Percentiles rank a stretch among this genome's conserved stretches.
Evolutionary conservation across 2,797 vertebrate species (phyloP).

Genomic region (Phyllotis vaccarum): DNA sequence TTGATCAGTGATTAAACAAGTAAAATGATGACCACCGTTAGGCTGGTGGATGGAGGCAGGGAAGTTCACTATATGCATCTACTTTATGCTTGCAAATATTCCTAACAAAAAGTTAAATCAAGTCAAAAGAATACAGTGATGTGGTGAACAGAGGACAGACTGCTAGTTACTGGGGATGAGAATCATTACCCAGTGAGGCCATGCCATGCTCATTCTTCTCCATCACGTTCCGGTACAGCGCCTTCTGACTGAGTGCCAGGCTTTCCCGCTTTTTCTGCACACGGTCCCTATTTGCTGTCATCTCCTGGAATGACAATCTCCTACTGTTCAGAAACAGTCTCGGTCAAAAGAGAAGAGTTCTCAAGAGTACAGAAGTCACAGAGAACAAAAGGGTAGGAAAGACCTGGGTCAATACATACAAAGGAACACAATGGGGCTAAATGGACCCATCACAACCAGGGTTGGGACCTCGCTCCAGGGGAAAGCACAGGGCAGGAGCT

Average conservation of each 20-base stretch:
- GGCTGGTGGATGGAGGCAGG: not conserved
- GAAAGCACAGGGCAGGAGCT: not conserved
- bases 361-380: not conserved
- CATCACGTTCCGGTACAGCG: not conserved
- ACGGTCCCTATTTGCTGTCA: not conserved
- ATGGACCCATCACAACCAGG: not conserved
- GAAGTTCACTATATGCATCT: not conserved
- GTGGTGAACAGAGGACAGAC: not conserved
- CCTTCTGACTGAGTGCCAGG: not conserved
- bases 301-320: slow-evolving; percentile 63
- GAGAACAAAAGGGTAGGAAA: not conserved
- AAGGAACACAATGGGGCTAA: not conserved
- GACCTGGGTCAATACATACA: not conserved
- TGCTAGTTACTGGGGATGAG: not conserved
- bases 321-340: not conserved
- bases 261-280: slow-evolving; percentile 17
- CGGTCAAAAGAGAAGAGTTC: not conserved
- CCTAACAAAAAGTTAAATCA: not conserved
- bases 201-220: not conserved
- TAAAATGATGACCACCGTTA: not conserved
- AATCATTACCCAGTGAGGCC: slow-evolving; percentile 50
- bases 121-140: not conserved
- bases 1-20: not conserved
- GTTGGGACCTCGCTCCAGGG: not conserved
- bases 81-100: not conserved